phyloP scores from a whole-genome alignment of 2,888 invertebrate genomes.

The Leptopilina drosophilae region DNA sequence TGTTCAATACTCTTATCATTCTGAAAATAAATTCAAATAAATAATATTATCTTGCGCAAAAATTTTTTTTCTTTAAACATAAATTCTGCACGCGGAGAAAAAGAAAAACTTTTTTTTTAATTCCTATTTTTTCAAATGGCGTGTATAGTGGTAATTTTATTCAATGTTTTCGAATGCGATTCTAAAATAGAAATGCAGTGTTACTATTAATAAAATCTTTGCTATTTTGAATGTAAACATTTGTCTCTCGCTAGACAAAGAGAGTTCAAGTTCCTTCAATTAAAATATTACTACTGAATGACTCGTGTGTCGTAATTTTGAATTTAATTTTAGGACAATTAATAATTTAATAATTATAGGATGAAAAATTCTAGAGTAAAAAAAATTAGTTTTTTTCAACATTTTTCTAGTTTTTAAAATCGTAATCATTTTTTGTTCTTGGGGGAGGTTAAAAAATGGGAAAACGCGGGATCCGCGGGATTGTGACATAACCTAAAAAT shows the following conservation, averaged over 20 bases:
- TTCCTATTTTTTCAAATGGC: background rate
- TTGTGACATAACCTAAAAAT: too few relatives aligned
- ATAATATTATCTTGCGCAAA: background rate
- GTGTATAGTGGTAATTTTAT: background rate
- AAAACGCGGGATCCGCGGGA: too few relatives aligned
- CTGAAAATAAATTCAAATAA: background rate
- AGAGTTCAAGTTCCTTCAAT: constrained; percentile 15
- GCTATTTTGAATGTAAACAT: constrained; percentile 29
- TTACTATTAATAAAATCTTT: background rate
- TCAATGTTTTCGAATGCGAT: constrained; percentile 4
- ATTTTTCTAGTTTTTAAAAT: too few relatives aligned
- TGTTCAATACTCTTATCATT: constrained; percentile 5
- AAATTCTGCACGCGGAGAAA: background rate
- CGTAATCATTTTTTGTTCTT: too few relatives aligned
- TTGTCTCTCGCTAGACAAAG: background rate
- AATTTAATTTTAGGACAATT: background rate
- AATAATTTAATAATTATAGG: background rate
- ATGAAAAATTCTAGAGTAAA: background rate
- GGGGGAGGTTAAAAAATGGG: too few relatives aligned
- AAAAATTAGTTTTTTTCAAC: background rate
- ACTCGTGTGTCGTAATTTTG: background rate
- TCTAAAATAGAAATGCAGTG: background rate
- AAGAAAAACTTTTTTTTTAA: too few relatives aligned
- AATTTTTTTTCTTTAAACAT: background rate
- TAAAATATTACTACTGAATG: background rate